Base-by-base conservation (phyloP, 2,797 vertebrate species). In the Tarsius wallacei region DNA sequence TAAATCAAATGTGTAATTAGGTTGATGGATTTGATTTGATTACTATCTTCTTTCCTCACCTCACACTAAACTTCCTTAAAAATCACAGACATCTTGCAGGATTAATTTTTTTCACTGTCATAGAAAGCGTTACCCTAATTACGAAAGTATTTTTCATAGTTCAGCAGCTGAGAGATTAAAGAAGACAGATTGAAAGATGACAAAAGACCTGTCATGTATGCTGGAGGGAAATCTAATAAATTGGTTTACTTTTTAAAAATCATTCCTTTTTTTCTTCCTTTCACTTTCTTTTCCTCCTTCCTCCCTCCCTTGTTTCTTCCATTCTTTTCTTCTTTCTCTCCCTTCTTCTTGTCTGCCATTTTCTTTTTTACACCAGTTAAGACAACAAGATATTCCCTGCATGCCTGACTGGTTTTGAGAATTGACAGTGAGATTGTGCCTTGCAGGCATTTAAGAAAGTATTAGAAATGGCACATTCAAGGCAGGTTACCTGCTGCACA, bases 31-130 rank as follows among this genome's bases (percentile, higher is more conserved):
- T 26, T 87, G 19, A 63, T 87, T 80, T 63, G 9, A 19, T 66
- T 94, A 22, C 55, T 92, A 71, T 33, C 51, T 5, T 31, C 53
- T 55, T 87, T 57, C 83, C 76, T 92, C 49, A 68, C 13, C 42
- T 82, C 17, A 49, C 88, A 64, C 51, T 82, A 76, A 85, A 78
- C 28, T 91, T 73, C 42, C 19, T 96, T 94, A 77, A 96, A 90
- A 87, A 82, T 87, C 6, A 74, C 59, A 7, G 68, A 76, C 57
- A 51, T 59, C 26, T 64, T 94, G 4, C 16, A 64, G 24, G 2
- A 91, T 91, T 68, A 36, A 94, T 74, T 82, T 92, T 42, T 7
- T 53, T 92, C 28, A 17, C 33, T 82, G 28, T 90, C 63, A 4
- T 33, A 89, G 28, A 85, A 68, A 86, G 28, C 55, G 13, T 22